Evolutionary conservation across 2,797 vertebrate species (phyloP).

Genomic region (Sorex maritimensis): DNA sequence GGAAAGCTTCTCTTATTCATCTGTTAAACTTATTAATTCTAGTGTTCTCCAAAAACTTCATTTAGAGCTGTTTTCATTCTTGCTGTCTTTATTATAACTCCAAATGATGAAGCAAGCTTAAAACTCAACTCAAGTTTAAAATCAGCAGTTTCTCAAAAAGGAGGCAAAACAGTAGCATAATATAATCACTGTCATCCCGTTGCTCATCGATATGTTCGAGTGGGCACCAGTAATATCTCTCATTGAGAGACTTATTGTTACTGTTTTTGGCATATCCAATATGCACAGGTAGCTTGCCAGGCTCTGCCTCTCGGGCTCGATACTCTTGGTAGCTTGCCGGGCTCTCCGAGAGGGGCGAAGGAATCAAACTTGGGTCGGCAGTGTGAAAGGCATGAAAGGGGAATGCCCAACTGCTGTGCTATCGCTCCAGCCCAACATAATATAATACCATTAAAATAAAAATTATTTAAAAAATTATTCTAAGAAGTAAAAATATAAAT

Average conservation of each 20-base stretch:
- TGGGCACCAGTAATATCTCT: too few species aligned
- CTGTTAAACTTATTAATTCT: background rate
- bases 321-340: too few species aligned
- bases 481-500: background rate
- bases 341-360: too few species aligned
- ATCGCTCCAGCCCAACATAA: too few species aligned
- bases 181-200: background rate
- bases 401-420: too few species aligned
- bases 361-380: too few species aligned
- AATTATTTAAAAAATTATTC: background rate
- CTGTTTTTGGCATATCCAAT: too few species aligned
- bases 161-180: conserved; percentile 8
- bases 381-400: too few species aligned
- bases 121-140: conserved; percentile 34
- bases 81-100: background rate
- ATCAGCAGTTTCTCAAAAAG: background rate
- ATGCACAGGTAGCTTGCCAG: too few species aligned
- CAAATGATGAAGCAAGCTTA: background rate
- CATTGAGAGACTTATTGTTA: too few species aligned
- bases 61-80: background rate
- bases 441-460: background rate
- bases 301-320: too few species aligned
- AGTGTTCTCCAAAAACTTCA: background rate
- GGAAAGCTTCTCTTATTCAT: background rate
- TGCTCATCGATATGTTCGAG: too few species aligned